Evolutionary conservation across 1,140 invertebrate species (phyloP).

Genomic region (Wiebesia pumilae): DNA sequence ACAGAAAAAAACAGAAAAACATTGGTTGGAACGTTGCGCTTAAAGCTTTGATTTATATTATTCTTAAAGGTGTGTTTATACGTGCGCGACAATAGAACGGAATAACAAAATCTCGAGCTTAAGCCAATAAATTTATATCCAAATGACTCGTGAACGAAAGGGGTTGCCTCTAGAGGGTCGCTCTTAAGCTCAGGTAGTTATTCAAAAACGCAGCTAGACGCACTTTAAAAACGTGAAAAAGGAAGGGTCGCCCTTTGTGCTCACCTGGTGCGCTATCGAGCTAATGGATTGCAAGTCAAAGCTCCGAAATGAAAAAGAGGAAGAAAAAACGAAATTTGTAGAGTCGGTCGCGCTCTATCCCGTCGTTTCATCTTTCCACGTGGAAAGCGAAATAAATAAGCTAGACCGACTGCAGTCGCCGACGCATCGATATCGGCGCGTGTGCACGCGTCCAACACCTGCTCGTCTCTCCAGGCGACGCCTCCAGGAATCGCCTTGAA

Average conservation of each 20-base stretch:
- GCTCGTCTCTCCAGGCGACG: neutral
- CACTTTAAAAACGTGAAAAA: neutral
- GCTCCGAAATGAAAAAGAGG: neutral
- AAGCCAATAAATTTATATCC: constrained; percentile 9
- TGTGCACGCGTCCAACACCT: constrained; percentile 27
- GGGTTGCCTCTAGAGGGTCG: neutral
- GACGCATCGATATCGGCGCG: constrained; percentile 6
- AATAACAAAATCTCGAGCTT: constrained; percentile 3
- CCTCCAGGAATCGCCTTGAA: neutral
- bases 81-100: neutral
- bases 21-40: neutral
- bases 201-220: constrained; percentile 4
- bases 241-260: neutral
- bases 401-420: neutral
- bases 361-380: constrained; percentile 8
- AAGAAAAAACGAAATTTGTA: neutral
- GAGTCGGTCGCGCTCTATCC: neutral
- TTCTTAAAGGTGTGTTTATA: neutral
- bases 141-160: constrained; percentile 21
- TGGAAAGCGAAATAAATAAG: constrained; percentile 16
- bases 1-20: too few relatives aligned
- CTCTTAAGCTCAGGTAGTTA: neutral
- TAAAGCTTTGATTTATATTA: neutral
- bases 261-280: neutral
- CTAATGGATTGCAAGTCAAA: constrained; percentile 14